Conservation (phyloP, 2,113 vertebrate genomes). For the Corapipo altera region DNA sequence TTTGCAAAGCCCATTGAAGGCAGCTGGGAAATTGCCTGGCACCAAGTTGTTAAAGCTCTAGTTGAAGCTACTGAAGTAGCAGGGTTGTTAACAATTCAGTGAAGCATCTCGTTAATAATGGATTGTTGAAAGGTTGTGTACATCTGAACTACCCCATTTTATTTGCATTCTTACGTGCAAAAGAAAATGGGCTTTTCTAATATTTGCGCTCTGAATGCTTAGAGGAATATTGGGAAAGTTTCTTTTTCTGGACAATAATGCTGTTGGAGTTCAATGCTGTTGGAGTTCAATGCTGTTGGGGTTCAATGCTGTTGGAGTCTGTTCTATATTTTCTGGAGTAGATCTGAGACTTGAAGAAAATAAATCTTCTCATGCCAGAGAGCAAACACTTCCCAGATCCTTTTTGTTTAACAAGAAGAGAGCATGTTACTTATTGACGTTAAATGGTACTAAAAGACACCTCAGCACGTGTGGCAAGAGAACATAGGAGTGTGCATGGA, state of each 20-base stretch:
- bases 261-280: constrained; percentile 18
- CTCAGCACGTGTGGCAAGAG: constrained; percentile 9
- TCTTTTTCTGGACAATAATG: constrained; percentile 51
- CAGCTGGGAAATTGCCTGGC: constrained; percentile 43
- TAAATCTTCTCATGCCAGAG: constrained; percentile 65
- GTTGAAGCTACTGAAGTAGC: constrained; percentile 40
- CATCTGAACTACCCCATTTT: constrained; percentile 27
- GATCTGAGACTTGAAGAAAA: constrained; percentile 63
- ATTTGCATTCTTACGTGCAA: constrained; percentile 19
- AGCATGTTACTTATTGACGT: constrained; percentile 48
- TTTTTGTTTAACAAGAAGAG: constrained; percentile 50
- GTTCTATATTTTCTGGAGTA: constrained; percentile 61
- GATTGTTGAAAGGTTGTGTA: constrained; percentile 21
- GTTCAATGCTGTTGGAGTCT: constrained; percentile 33
- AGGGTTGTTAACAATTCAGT: constrained; percentile 21
- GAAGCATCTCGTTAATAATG: constrained; percentile 15
- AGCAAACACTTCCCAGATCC: constrained; percentile 58
- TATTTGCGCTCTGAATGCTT: constrained; percentile 38
- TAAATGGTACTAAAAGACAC: constrained; percentile 52
- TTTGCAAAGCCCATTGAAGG: constrained; percentile 26
- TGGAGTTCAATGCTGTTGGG: constrained; percentile 10
- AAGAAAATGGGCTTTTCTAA: constrained; percentile 49
- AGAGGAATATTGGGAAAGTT: constrained; percentile 31
- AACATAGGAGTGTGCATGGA: constrained; percentile 15
- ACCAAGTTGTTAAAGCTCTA: constrained; percentile 63